Evolutionary conservation across 2,797 vertebrate species (phyloP).

Genomic region (Eulemur rubriventer): DNA sequence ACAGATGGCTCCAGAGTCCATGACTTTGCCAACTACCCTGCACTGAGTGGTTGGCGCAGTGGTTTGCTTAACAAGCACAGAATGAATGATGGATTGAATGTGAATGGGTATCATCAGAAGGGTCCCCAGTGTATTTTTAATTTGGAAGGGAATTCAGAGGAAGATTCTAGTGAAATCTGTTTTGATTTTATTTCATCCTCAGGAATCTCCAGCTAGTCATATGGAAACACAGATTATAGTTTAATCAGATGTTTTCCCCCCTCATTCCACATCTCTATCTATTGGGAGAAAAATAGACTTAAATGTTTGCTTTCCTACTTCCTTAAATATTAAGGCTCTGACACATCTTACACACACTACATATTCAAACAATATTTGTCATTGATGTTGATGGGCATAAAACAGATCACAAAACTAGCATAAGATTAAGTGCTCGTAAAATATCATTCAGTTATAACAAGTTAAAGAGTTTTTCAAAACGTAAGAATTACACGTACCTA

Average conservation of each 20-base stretch:
- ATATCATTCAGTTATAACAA: background rate
- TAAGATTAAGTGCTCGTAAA: background rate
- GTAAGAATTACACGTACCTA: background rate
- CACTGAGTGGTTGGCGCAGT: background rate
- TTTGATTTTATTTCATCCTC: constrained; percentile 20
- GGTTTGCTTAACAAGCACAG: background rate
- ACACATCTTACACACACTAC: background rate
- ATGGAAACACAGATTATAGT: background rate
- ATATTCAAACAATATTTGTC: background rate
- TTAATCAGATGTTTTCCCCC: background rate
- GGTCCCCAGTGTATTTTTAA: background rate
- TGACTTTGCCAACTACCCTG: background rate
- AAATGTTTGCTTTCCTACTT: background rate
- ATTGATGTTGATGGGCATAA: background rate
- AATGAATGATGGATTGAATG: background rate
- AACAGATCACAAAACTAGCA: background rate
- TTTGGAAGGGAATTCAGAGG: constrained; percentile 41
- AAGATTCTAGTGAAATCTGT: constrained; percentile 22
- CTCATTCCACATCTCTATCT: background rate
- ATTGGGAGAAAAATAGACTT: background rate
- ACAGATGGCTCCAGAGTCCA: background rate
- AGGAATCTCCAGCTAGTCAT: background rate
- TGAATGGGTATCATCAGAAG: background rate
- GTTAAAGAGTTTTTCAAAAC: constrained; percentile 2
- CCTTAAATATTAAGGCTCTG: background rate